A percentile compares a stretch with the other conserved stretches of the same genome.
Evolutionary conservation across 1,140 invertebrate species (phyloP).

Genomic region (Mya arenaria): DNA sequence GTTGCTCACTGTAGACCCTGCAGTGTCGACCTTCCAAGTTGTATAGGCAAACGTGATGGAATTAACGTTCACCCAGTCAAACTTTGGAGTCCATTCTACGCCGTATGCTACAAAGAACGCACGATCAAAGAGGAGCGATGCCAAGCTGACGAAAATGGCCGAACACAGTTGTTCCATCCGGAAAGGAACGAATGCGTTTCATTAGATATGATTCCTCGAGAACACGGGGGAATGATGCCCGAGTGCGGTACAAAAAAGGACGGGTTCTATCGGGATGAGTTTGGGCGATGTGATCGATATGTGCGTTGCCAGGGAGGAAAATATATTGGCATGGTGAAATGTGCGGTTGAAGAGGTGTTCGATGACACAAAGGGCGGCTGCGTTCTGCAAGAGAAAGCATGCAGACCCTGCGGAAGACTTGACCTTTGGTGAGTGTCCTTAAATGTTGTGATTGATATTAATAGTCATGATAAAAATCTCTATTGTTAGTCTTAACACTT

Average conservation of each 20-base stretch:
- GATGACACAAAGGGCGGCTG: constrained; percentile 14
- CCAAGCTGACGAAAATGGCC: constrained; percentile 1
- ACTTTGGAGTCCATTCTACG: constrained; percentile 54
- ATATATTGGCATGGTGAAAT: constrained; percentile 26
- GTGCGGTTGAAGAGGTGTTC: constrained; percentile 24
- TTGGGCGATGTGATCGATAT: constrained; percentile 48
- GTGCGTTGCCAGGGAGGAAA: constrained; percentile 35
- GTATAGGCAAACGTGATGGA: constrained; percentile 54
- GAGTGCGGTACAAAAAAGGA: constrained; percentile 40
- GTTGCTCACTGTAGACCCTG: constrained; percentile 55
- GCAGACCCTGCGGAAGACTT: constrained; percentile 26
- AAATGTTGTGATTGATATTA: neutral
- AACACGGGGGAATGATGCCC: constrained; percentile 51
- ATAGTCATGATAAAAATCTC: too few species aligned
- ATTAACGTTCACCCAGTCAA: constrained; percentile 40
- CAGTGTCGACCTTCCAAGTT: constrained; percentile 42
- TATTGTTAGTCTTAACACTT: too few species aligned
- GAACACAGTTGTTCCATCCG: constrained; percentile 34
- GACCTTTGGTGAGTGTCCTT: constrained; percentile 16
- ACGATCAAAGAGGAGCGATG: constrained; percentile 41
- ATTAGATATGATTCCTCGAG: constrained; percentile 48
- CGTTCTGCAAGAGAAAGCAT: constrained; percentile 12
- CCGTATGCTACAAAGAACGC: constrained; percentile 57
- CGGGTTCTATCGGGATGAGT: constrained; percentile 49
- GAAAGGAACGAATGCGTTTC: constrained; percentile 43